Conservation (phyloP, 2,113 vertebrate genomes). For the Plecotus auritus region DNA sequence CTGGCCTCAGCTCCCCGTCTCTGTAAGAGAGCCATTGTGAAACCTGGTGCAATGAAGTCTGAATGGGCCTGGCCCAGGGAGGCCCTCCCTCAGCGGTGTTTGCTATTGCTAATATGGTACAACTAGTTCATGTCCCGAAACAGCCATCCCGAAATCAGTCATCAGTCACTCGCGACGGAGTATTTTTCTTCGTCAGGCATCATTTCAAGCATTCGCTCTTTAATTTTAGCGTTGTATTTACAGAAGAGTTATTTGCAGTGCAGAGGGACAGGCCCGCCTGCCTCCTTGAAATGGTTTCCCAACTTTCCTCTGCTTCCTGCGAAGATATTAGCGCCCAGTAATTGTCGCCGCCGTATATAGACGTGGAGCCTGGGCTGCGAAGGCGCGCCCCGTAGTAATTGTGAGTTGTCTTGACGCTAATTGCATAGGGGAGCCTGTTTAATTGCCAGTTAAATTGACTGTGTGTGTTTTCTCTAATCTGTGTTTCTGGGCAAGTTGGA, state of each 20-base stretch:
- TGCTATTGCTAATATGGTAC: neutral
- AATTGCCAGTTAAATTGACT: constrained; percentile 79
- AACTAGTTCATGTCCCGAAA: neutral
- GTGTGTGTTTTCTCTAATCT: constrained; percentile 77
- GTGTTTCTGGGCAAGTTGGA: constrained; percentile 70
- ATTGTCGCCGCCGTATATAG: constrained; percentile 60
- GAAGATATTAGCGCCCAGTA: constrained; percentile 68
- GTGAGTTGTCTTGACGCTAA: constrained; percentile 77
- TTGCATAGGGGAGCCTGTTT: constrained; percentile 76
- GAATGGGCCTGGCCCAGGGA: neutral
- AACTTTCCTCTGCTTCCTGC: constrained; percentile 48
- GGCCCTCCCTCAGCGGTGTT: neutral
- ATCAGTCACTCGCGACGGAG: neutral
- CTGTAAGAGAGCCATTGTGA: neutral
- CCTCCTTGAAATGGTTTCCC: constrained; percentile 49
- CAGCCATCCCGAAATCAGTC: neutral
- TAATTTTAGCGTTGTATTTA: constrained; percentile 23
- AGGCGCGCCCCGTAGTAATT: constrained; percentile 64
- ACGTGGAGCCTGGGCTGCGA: constrained; percentile 41
- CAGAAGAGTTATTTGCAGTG: constrained; percentile 53
- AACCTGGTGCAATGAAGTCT: too few species aligned
- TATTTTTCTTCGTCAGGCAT: neutral
- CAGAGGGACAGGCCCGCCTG: constrained; percentile 1
- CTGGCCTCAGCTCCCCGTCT: neutral
- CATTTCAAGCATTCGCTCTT: neutral